Evolutionary conservation across 2,888 invertebrate genomes (phyloP).

Genomic region (Tromatobia lineatoria): DNA sequence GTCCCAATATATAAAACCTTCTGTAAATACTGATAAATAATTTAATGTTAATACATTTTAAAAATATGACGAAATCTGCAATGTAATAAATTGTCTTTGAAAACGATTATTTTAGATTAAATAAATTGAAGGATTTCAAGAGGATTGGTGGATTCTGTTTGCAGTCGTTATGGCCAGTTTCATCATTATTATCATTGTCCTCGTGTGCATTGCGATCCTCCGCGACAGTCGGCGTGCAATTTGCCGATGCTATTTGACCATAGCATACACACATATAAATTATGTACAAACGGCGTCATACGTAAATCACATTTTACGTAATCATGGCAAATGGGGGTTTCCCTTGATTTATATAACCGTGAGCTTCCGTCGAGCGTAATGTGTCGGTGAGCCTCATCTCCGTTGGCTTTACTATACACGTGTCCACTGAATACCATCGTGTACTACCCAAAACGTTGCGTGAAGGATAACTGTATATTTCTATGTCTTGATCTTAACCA

Average conservation of each 20-base stretch:
- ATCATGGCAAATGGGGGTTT: constrained; percentile 45
- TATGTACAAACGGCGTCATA: constrained; percentile 21
- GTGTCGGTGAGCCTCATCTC: neutral
- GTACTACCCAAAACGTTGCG: constrained; percentile 1
- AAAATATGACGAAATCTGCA: neutral
- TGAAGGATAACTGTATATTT: neutral
- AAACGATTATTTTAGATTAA: neutral
- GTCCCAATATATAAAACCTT: too few relatives aligned
- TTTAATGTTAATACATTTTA: too few relatives aligned
- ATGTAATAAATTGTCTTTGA: neutral
- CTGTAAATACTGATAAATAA: too few relatives aligned
- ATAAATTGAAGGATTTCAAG: neutral
- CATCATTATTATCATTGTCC: constrained; percentile 18
- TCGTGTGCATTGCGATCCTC: neutral
- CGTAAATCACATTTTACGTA: constrained; percentile 50
- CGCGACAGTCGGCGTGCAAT: constrained; percentile 3
- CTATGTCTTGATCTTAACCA: constrained; percentile 19
- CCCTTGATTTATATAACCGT: constrained; percentile 46
- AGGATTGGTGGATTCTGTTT: neutral
- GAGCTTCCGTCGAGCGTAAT: constrained; percentile 18
- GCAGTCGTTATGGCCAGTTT: neutral
- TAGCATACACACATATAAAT: constrained; percentile 10
- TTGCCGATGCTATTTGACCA: constrained; percentile 17
- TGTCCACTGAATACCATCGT: neutral
- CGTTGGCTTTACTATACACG: neutral